phyloP scores from a whole-genome alignment of 2,888 invertebrate species.

The Agapostemon virescens region DNA sequence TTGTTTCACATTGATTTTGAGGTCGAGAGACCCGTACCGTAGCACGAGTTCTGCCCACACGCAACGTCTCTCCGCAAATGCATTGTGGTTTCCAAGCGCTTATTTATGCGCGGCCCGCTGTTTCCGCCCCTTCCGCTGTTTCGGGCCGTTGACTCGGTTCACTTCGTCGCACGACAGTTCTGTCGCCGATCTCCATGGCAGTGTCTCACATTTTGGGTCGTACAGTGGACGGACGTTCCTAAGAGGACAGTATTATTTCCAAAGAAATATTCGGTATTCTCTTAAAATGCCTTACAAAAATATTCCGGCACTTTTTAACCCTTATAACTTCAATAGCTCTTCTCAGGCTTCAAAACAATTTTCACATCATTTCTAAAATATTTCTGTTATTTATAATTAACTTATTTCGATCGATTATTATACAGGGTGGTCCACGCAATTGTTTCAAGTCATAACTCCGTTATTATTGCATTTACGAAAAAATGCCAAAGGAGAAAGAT shows the following conservation, averaged over 20 bases:
- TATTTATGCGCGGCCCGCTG: constrained; percentile 72
- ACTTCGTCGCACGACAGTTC: constrained; percentile 66
- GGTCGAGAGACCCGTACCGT: constrained; percentile 59
- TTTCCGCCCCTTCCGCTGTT: constrained; percentile 72
- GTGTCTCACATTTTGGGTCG: neutral
- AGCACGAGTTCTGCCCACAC: constrained; percentile 63
- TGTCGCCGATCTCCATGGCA: constrained; percentile 54
- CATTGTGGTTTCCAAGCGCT: constrained; percentile 70
- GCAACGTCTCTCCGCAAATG: constrained; percentile 65
- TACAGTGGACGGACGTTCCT: neutral
- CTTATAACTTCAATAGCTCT: too few species aligned
- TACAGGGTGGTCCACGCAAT: too few species aligned
- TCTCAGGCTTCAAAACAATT: too few species aligned
- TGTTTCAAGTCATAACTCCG: too few species aligned
- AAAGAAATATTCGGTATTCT: too few species aligned
- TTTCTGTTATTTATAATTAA: too few species aligned
- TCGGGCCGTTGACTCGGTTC: constrained; percentile 72
- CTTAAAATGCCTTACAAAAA: too few species aligned
- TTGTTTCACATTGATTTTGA: constrained; percentile 69
- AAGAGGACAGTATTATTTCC: neutral
- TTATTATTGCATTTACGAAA: too few species aligned
- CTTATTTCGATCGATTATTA: too few species aligned
- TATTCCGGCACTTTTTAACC: too few species aligned
- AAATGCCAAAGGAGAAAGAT: too few species aligned
- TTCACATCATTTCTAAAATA: too few species aligned